Base-by-base conservation (phyloP, 2,113 vertebrate genomes). In the Nesospiza acunhae region DNA sequence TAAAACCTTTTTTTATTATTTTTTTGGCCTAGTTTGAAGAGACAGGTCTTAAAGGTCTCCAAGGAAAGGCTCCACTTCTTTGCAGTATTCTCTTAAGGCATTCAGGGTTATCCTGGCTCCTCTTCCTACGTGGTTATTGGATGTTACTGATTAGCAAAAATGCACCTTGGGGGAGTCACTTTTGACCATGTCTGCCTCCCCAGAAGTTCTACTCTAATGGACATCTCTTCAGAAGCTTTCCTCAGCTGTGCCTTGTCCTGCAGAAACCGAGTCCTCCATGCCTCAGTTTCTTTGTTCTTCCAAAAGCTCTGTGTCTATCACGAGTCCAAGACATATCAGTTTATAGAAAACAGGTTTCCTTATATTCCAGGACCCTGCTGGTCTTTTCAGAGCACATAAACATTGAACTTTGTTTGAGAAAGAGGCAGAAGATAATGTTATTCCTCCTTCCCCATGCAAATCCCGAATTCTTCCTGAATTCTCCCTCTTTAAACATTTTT, bases 221-320 rank as follows among this genome's bases (percentile, higher is more conserved):
- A 15, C 24, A 47, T 10, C 12, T 47, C 16, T 33, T 13, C 24
- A 59, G 47, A 67, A 67, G 19, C 4, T 50, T 56, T 52, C 6
- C 24, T 47, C 56, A 59, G 35, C 33, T 74, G 11, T 5, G 21
- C 44, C 28, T 49, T 2, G 27, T 63, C 28, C 56, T 70, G 10
- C 4, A 60, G n/a, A 79, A 90, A 44, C 5, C 0, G 0, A 75
- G 3, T 18, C 75, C 46, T 81, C 19, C 21, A 55, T n/a, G 11
- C 8, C 4, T 42, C 41, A 47, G 16, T 1, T 76, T 2, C 37
- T n/a, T 3, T 18, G 13, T 3, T 52, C 35, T 52, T 59, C 35
- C 74, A 50, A 35, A 79, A 67, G 11, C 19, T 56, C 62, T 28
- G 33, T 35, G n/a, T 6, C 44, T 16, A 15, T 33, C 41, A 7